These are phyloP conservation scores for Dendrocopos noguchii DNA, from an alignment of 2,113 vertebrate species.

Conservation along the genomic window DNA sequence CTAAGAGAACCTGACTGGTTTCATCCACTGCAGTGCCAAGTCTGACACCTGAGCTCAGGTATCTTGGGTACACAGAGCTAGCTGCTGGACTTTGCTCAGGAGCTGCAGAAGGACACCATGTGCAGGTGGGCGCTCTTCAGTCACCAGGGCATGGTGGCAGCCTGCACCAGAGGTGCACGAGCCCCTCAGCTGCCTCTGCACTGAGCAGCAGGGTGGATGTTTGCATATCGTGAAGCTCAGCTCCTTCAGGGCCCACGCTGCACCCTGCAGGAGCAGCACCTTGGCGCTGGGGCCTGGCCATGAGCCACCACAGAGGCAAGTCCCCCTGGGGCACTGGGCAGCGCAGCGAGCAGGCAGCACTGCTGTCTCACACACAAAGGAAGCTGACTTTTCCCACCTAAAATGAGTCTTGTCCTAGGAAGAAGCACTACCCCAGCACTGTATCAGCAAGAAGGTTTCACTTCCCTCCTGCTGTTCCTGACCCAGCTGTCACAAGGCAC, in stretches of 20 bases:
- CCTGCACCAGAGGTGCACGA: rapidly evolving
- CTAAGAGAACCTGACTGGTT: neutral
- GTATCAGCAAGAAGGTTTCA: neutral
- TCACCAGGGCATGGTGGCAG: neutral
- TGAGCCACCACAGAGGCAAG: neutral
- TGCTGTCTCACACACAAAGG: neutral
- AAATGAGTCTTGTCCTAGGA: neutral
- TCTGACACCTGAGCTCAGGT: neutral
- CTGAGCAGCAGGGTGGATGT: neutral
- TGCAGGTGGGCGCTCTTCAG: rapidly evolving
- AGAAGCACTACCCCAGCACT: neutral
- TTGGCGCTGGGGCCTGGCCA: neutral
- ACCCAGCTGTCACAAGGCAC: neutral
- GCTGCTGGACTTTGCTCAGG: constrained; percentile 11
- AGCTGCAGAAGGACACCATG: neutral
- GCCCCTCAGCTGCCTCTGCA: neutral
- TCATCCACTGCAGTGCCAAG: neutral
- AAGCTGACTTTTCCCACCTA: neutral
- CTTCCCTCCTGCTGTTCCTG: neutral
- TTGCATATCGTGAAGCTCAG: neutral
- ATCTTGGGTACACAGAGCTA: neutral
- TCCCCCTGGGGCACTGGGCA: neutral
- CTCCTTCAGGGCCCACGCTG: neutral
- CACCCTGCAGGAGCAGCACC: neutral
- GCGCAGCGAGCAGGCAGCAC: neutral